These are phyloP conservation scores for Thaleichthys pacificus DNA, from an alignment of 2,797 vertebrate species.

Conservation along the genomic window DNA sequence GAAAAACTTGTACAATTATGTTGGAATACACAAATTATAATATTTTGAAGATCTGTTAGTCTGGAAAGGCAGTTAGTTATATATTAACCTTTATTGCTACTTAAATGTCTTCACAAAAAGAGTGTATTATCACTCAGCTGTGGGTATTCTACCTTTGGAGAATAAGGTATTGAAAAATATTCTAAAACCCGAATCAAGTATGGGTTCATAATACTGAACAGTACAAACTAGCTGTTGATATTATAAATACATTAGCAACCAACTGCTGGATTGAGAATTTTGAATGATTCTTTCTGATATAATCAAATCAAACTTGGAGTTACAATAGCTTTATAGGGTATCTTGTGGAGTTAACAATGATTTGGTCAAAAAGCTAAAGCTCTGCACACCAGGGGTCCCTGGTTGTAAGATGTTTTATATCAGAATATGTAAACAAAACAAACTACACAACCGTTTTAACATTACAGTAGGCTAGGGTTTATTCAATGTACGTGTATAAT, in stretches of 20 bases:
- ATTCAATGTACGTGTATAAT: constrained; percentile 68
- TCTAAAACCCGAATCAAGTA: background rate
- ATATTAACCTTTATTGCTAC: no score
- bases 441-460: background rate
- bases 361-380: background rate
- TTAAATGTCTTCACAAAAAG: background rate
- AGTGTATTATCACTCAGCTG: background rate
- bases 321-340: background rate
- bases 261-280: constrained; percentile 30
- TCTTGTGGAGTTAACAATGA: background rate
- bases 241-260: background rate
- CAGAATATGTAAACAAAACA: no score
- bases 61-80: background rate
- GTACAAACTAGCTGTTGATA: no score
- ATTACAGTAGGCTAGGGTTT: constrained; percentile 54
- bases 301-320: constrained; percentile 29
- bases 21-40: no score
- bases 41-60: background rate
- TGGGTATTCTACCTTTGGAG: background rate
- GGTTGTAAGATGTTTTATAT: no score
- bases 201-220: background rate
- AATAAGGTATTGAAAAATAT: background rate
- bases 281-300: constrained; percentile 19
- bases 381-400: background rate
- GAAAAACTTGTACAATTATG: background rate